Evolutionary conservation across 2,888 invertebrate species (phyloP).

Genomic region (Drosophila pseudotakahashii): DNA sequence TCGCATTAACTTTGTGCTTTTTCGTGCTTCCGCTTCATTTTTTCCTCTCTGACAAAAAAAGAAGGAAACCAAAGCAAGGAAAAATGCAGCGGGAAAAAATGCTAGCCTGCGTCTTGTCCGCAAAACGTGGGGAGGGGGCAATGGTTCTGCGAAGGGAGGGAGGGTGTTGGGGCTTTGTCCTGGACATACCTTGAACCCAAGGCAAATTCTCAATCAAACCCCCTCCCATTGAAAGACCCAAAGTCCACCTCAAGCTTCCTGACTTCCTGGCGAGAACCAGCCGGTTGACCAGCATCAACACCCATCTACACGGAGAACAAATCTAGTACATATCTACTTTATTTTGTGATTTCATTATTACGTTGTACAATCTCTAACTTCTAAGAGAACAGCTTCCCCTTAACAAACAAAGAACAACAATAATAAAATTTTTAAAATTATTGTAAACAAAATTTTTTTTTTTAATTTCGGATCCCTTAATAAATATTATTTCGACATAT

Average conservation of each 20-base stretch:
- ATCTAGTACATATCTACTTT: not conserved
- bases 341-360: not conserved
- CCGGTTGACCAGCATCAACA: conserved; percentile 36
- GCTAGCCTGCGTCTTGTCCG: conserved; percentile 53
- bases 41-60: conserved; percentile 45
- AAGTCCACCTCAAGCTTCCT: conserved; percentile 44
- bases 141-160: not conserved
- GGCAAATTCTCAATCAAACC: conserved; percentile 42
- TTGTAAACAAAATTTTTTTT: too few relatives aligned
- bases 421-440: too few relatives aligned
- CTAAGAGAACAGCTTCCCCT: too few relatives aligned
- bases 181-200: conserved; percentile 56
- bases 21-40: conserved; percentile 76
- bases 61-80: conserved; percentile 25
- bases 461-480: too few relatives aligned
- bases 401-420: too few relatives aligned
- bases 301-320: conserved; percentile 16
- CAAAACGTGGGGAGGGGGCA: conserved; percentile 7
- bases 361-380: too few relatives aligned
- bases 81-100: conserved; percentile 57
- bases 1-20: conserved; percentile 72
- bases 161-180: conserved; percentile 52
- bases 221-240: conserved; percentile 1
- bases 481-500: too few relatives aligned
- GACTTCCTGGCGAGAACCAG: conserved; percentile 49